Evolutionary conservation across 1,140 invertebrate genomes (phyloP), one percentile per base, ranked within the genome.

Genomic region (Schlechtendalia chinensis): DNA sequence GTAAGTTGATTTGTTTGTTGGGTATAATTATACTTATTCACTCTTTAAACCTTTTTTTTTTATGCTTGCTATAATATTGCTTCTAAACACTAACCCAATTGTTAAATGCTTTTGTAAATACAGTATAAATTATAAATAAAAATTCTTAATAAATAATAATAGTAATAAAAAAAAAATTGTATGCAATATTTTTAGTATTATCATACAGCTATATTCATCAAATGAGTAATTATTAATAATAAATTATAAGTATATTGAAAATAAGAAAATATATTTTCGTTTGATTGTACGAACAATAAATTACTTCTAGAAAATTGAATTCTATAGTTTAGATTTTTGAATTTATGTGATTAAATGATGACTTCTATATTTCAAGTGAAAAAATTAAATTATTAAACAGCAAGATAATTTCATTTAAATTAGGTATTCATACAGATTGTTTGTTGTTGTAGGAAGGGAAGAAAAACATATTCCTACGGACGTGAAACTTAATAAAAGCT

Each of bases 401-500:
- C 27, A 1, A 67, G 22, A 22, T 39, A 39, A 39, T 17, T 50
- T 50, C 14, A 47, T 27, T 54, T 29, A 59, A 59, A 59, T 32
- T 29, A 17, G 16, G 8, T 63, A 63, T 32, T 72, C 3, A 72
- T 71, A 14, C 5, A 29, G 24, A 10, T 59, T 61, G 8, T 45
- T 47, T 16, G 11, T 39, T 39, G n/a, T 61, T 77, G 2, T 77
- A 77, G 72, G 22, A 77, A 77, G 4, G 63, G 75, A 79, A 63
- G 39, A 50, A 61, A 47, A 61, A 32, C 39, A 32, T 24, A 39
- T 16, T 47, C n/a, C 10, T 17, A 12, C 1, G 1, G 54, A 58
- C 17, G 19, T 5, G 19, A 72, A 54, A 54, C 10, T 5, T 1
- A 54, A 53, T 71, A 77, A 79, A 79, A 79, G 61, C 50, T 11